A percentile compares a stretch with the other conserved stretches of the same genome.
Evolutionary conservation across 1,140 invertebrate genomes (phyloP).

Genomic region (Caenorhabditis inopinata): DNA sequence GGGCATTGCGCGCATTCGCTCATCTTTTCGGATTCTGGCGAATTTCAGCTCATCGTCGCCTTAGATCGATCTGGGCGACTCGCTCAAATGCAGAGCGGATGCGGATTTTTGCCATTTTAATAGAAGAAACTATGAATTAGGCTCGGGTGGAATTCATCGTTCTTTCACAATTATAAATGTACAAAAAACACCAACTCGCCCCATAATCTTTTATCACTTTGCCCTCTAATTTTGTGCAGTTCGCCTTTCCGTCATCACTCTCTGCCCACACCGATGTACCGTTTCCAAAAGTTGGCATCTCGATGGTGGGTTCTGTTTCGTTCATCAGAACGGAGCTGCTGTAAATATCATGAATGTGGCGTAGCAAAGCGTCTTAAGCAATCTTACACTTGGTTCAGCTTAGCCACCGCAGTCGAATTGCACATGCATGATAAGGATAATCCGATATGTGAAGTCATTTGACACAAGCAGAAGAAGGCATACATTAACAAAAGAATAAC

Average conservation of each 20-base stretch:
- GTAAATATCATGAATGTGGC: neutral
- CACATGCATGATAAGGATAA: constrained; percentile 36
- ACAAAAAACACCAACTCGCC: neutral
- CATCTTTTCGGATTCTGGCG: too few species aligned
- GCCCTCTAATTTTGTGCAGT: neutral
- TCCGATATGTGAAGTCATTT: constrained; percentile 23
- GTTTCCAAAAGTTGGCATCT: neutral
- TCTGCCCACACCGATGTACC: neutral
- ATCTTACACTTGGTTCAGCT: neutral
- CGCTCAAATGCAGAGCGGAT: too few species aligned
- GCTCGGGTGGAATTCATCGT: too few species aligned
- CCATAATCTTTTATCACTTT: constrained; percentile 21
- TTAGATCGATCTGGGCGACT: too few species aligned
- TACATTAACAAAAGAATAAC: constrained; percentile 30
- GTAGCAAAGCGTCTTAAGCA: too few species aligned
- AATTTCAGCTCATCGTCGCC: too few species aligned
- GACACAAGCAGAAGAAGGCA: constrained; percentile 23
- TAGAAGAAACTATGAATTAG: too few species aligned
- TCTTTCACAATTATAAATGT: too few species aligned
- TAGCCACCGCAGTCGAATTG: constrained; percentile 39
- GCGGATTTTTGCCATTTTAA: neutral
- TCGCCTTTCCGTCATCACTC: neutral
- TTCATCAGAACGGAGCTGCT: neutral
- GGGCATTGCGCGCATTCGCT: too few species aligned
- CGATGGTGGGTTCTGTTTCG: neutral